Evolutionary conservation across 2,888 invertebrate genomes (phyloP).

Genomic region (Rhynchonema sp.): DNA sequence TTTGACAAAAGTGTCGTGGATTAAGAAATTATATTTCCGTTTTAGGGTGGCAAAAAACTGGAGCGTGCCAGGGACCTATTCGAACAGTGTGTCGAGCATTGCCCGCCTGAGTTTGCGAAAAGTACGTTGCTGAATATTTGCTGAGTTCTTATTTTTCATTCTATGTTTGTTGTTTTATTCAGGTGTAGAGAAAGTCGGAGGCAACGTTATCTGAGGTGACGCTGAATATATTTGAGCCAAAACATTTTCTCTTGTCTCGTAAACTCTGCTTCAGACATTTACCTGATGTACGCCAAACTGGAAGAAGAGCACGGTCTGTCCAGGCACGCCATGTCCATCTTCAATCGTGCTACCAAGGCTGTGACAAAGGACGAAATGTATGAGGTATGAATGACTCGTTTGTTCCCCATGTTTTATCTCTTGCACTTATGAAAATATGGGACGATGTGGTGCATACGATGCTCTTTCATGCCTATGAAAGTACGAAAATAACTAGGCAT

Average conservation of each 20-base stretch:
- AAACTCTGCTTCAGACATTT: constrained; percentile 50
- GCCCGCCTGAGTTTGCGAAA: background rate
- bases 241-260: too few species aligned
- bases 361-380: constrained; percentile 83
- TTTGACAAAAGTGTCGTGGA: background rate
- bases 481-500: too few species aligned
- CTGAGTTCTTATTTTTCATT: constrained; percentile 3
- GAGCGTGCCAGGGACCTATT: constrained; percentile 92
- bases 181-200: too few species aligned
- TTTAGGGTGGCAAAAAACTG: constrained; percentile 59
- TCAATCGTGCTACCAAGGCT: constrained; percentile 77
- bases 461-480: too few species aligned
- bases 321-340: constrained; percentile 95
- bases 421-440: too few species aligned
- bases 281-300: constrained; percentile 82
- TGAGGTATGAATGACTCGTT: constrained; percentile 48
- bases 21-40: background rate
- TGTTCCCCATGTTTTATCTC: too few species aligned
- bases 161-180: background rate
- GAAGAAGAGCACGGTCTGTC: constrained; percentile 96
- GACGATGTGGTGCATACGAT: too few species aligned
- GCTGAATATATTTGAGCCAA: too few species aligned
- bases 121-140: too few species aligned
- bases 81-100: constrained; percentile 75
- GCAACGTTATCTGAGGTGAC: too few species aligned